Base-by-base conservation (phyloP, 2,888 invertebrate species). In the Erebia palarica region DNA sequence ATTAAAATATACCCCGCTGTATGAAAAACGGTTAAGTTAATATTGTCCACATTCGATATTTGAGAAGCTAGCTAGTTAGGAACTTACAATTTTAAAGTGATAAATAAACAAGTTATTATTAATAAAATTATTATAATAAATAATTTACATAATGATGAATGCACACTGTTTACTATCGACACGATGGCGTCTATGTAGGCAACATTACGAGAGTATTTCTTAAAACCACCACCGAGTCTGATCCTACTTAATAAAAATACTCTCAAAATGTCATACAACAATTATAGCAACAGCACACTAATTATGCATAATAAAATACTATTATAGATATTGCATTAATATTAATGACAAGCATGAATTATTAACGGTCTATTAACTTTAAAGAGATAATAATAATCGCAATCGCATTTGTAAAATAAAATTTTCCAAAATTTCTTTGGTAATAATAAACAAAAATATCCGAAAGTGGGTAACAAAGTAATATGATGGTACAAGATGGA, bases 21-120 rank as follows among this genome's bases (percentile, higher is more conserved):
- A 82, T 79, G 78, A 85, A 80, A 82, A 77, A 81, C 59, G 59
- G 68, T 64, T 27, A 72, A 55, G 61, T 65, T 69, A 51, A 18
- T 55, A 83, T 80, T 79, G 83, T 87, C 85, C 86, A 86, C 85
- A 86, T 86, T 69, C 74, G 67, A 73, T 68, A 74, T 74, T 59
- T 86, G 87, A 86, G 85, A 87, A 88, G 89, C 86, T 90, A 91
- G 90, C 91, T 91, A 90, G 90, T 90, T 92, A 93, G 92, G 92
- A 93, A 93, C 92, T 92, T 91, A 91, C 85, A 89, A 88, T 86
- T 89, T 89, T 88, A 89, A 87, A 84, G 84, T 82, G 88, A 89
- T 91, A 91, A 91, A 91, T 91, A 91, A 87, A 85, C 84, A 79
- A 79, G 66, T 74, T 74, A 75, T 71, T 69, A 74, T 72, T 63